Conservation (phyloP, 2,888 invertebrate genomes). For the Ochropleura leucogaster region DNA sequence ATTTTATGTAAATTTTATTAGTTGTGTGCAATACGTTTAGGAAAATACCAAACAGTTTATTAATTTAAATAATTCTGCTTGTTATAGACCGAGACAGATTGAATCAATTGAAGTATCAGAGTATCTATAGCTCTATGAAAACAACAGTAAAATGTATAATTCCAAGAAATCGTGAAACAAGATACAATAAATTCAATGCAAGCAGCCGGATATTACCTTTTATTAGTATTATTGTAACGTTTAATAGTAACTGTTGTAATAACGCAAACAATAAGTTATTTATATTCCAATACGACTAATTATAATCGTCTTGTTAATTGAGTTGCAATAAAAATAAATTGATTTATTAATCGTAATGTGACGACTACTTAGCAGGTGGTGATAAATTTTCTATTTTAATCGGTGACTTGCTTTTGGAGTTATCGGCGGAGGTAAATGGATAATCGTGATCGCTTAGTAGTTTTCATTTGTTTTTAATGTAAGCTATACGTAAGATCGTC, state of each 20-base stretch:
- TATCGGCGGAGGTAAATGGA: neutral
- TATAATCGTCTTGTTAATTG: slow-evolving; percentile 47
- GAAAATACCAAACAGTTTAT: neutral
- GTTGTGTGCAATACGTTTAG: slow-evolving; percentile 1
- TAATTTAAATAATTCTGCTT: neutral
- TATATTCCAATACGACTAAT: slow-evolving; percentile 26
- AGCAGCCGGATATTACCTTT: slow-evolving; percentile 22
- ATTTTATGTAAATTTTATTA: slow-evolving; percentile 30
- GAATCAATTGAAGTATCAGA: neutral
- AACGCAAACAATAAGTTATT: slow-evolving; percentile 45
- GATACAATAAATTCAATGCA: neutral
- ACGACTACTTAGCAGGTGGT: slow-evolving; percentile 38
- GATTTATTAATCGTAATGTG: slow-evolving; percentile 61
- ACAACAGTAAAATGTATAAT: neutral
- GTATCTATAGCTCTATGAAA: neutral
- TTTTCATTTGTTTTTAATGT: slow-evolving; percentile 3
- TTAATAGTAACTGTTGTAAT: slow-evolving; percentile 29
- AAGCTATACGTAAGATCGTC: neutral
- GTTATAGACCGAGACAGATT: neutral
- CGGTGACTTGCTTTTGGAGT: slow-evolving; percentile 60
- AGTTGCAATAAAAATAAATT: slow-evolving; percentile 66
- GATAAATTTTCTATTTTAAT: slow-evolving; percentile 69
- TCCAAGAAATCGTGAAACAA: slow-evolving; percentile 7
- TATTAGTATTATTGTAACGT: slow-evolving; percentile 32
- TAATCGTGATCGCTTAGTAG: slow-evolving; percentile 11